Percentiles rank a stretch among this genome's conserved stretches.
These are phyloP conservation scores for honey bee (Apis mellifera) DNA, from an alignment of 1,140 invertebrate species.

Conservation along the genomic window Amel_HAv3.1 CM009937.2:10371501-10372000, in stretches of 20 bases:
- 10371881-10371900: slow-evolving; percentile 79
- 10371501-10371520: no score
- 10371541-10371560: no score
- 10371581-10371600: no score
- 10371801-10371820: slow-evolving; percentile 29
- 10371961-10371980: slow-evolving; percentile 37
- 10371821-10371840: slow-evolving; percentile 29
- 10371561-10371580: no score
- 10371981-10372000: slow-evolving; percentile 10
- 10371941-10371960: slow-evolving; percentile 51
- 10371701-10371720: not conserved
- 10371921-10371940: slow-evolving; percentile 71
- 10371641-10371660: no score
- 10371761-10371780: slow-evolving; percentile 72
- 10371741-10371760: slow-evolving; percentile 68
- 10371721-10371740: not conserved
- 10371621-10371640: no score
- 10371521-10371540: no score
- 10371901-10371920: slow-evolving; percentile 80
- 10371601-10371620: no score
- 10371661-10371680: no score
- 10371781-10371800: slow-evolving; percentile 3
- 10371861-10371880: slow-evolving; percentile 71
- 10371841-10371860: slow-evolving; percentile 49
- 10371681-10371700: not conserved